Conservation (phyloP, 2,797 vertebrate species). For the Echeneis naucrates region DNA sequence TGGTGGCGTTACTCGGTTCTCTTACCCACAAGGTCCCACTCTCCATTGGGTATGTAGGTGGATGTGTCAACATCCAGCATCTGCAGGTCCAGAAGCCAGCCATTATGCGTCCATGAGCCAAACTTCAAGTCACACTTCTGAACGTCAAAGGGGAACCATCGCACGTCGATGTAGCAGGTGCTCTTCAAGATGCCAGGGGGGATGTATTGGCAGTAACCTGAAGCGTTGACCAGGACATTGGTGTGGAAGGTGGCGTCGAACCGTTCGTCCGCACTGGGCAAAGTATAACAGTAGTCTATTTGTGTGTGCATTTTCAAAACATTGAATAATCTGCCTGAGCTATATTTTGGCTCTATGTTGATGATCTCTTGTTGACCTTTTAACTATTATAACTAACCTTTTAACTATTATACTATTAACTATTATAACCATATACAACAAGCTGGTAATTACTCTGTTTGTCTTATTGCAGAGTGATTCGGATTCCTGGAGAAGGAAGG, state of each 20-base stretch:
- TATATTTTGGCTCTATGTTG: not conserved
- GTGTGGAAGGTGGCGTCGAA: slow-evolving; percentile 95
- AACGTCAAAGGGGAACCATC: slow-evolving; percentile 94
- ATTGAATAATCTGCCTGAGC: slow-evolving; percentile 2
- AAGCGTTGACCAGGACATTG: slow-evolving; percentile 92
- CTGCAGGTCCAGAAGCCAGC: slow-evolving; percentile 93
- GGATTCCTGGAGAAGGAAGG: not conserved
- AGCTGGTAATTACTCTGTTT: not conserved
- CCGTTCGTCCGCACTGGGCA: slow-evolving; percentile 89
- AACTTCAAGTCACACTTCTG: slow-evolving; percentile 94
- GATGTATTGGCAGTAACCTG: slow-evolving; percentile 92
- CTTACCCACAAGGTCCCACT: slow-evolving; percentile 95
- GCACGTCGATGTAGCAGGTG: slow-evolving; percentile 93
- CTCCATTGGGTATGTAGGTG: slow-evolving; percentile 92
- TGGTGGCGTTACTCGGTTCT: not conserved
- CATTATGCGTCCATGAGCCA: slow-evolving; percentile 94
- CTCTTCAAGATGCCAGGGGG: slow-evolving; percentile 91
- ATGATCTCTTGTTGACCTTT: slow-evolving; percentile 14
- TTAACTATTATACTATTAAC: no score
- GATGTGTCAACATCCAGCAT: slow-evolving; percentile 94
- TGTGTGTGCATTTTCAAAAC: not conserved
- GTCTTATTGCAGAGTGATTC: not conserved
- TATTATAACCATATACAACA: not conserved
- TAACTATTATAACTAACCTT: slow-evolving; percentile 11
- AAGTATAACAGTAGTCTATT: not conserved